Percentiles rank a stretch among this genome's conserved stretches.
These are phyloP conservation scores for Kryphioiulus occultus DNA, from an alignment of 2,888 invertebrate species.

Conservation along the genomic window DNA sequence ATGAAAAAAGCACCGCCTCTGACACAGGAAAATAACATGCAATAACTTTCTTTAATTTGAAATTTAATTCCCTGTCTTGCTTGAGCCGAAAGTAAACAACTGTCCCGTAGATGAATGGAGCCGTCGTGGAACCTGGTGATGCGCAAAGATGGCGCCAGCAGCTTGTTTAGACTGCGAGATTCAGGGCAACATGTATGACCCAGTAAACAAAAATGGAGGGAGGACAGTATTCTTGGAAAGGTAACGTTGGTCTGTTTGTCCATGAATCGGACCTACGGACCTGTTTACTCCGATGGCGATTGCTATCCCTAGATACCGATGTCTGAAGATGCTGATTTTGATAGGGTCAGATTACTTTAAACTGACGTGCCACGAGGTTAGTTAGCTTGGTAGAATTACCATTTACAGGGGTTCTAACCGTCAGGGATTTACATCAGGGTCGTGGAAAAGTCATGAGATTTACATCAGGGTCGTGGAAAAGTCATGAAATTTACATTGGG, in stretches of 20 bases:
- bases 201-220: neutral
- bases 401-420: no score
- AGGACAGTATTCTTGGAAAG: neutral
- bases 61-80: constrained; percentile 13
- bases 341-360: no score
- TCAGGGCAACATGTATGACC: neutral
- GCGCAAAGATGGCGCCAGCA: neutral
- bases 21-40: neutral
- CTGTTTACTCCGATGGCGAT: neutral
- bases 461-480: no score
- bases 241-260: neutral
- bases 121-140: neutral
- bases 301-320: neutral
- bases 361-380: no score
- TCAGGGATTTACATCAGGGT: no score
- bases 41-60: constrained; percentile 16
- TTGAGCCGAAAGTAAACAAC: neutral
- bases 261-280: neutral
- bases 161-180: neutral
- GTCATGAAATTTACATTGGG: no score
- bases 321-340: neutral
- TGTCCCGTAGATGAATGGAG: neutral
- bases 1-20: neutral
- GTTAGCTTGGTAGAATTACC: no score
- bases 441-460: no score